These are phyloP conservation scores for Notarius lentiginosus DNA, from an alignment of 2,113 vertebrate species.

Conservation along the genomic window DNA sequence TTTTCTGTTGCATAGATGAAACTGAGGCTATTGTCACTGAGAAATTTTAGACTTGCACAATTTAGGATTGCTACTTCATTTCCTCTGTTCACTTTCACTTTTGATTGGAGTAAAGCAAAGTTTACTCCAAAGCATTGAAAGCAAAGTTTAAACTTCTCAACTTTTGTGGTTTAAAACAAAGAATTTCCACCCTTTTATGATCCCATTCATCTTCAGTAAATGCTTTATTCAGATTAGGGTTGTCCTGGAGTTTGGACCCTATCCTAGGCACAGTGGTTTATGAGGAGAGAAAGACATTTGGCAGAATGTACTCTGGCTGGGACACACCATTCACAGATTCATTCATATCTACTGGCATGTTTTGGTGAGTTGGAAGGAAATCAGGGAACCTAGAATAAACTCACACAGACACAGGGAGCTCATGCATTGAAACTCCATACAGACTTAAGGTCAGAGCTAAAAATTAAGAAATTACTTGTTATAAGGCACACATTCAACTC, in stretches of 20 bases:
- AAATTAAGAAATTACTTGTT: neutral
- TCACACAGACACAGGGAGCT: neutral
- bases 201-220: neutral
- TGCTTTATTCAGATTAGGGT: neutral
- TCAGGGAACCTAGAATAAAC: neutral
- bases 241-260: neutral
- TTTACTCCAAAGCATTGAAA: neutral
- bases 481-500: neutral
- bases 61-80: neutral
- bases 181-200: neutral
- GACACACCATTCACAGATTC: neutral
- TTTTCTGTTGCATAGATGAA: neutral
- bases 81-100: neutral
- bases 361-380: neutral
- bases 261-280: neutral
- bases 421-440: neutral
- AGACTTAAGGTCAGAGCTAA: neutral
- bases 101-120: neutral
- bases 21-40: neutral
- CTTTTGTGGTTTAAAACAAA: neutral
- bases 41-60: conserved; percentile 13
- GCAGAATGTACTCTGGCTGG: neutral
- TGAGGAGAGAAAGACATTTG: neutral
- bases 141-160: neutral
- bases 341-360: neutral